Conservation (phyloP, 2,888 invertebrate species). For the Hyles lineata region DNA sequence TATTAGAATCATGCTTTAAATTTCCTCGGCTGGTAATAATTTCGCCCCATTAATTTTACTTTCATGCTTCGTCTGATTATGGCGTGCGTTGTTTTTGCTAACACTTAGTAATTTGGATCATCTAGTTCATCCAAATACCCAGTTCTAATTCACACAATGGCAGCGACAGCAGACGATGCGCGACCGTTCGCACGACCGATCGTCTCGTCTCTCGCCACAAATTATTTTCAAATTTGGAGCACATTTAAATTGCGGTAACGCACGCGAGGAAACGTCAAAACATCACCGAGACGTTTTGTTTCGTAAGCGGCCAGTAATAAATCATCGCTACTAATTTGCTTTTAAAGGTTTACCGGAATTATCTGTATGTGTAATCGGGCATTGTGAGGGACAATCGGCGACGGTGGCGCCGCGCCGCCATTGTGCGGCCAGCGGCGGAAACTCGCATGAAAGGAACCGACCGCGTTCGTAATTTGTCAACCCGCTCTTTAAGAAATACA, state of each 20-base stretch:
- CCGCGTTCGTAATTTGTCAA: slow-evolving; percentile 73
- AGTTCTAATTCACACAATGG: slow-evolving; percentile 15
- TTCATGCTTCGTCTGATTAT: background rate
- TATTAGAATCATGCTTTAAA: too few species aligned
- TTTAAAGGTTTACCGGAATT: slow-evolving; percentile 82
- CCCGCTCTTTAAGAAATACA: slow-evolving; percentile 62
- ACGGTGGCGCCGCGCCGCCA: slow-evolving; percentile 57
- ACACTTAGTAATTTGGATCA: background rate
- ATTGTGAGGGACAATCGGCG: slow-evolving; percentile 74
- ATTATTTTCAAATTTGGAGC: slow-evolving; percentile 84
- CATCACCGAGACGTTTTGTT: slow-evolving; percentile 60
- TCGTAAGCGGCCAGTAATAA: slow-evolving; percentile 78
- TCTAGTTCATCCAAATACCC: background rate
- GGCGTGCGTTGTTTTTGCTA: too few species aligned
- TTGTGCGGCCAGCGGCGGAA: slow-evolving; percentile 56
- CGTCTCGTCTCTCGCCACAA: slow-evolving; percentile 55
- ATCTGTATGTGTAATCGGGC: slow-evolving; percentile 77
- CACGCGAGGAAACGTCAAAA: slow-evolving; percentile 75
- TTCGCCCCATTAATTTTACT: background rate
- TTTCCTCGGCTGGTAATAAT: too few species aligned
- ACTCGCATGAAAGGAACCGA: slow-evolving; percentile 67
- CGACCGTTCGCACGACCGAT: slow-evolving; percentile 60
- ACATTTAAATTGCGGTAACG: slow-evolving; percentile 80
- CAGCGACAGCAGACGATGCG: slow-evolving; percentile 46
- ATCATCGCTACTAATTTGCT: slow-evolving; percentile 84